A percentile compares a stretch with the other conserved stretches of the same genome.
These are phyloP conservation scores for Lasioglossum pauxillum DNA, from an alignment of 2,888 invertebrate species.

Conservation along the genomic window DNA sequence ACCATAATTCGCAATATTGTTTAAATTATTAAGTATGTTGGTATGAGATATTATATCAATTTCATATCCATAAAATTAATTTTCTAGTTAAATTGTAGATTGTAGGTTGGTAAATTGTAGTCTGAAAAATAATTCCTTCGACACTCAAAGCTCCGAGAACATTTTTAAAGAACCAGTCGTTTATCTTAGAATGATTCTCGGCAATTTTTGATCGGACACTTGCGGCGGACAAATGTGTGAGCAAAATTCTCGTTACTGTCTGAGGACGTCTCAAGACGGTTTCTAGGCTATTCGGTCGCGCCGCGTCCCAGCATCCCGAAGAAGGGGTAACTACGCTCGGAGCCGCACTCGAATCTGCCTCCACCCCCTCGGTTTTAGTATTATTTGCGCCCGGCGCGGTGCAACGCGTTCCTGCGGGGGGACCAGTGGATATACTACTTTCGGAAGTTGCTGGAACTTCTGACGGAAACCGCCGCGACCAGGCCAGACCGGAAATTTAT, in stretches of 20 bases:
- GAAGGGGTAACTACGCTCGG: conserved; percentile 41
- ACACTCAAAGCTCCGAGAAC: background rate
- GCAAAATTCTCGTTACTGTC: background rate
- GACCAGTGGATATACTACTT: conserved; percentile 81
- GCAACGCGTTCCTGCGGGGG: conserved; percentile 60
- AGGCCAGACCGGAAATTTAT: conserved; percentile 82
- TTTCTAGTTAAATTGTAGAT: no score
- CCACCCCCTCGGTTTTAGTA: conserved; percentile 54
- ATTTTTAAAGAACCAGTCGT: background rate
- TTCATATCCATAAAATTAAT: no score
- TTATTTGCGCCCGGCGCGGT: conserved; percentile 75
- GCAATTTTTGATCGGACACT: background rate
- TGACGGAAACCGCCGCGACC: conserved; percentile 82
- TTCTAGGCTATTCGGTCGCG: background rate
- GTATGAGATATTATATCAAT: no score
- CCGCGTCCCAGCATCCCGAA: background rate
- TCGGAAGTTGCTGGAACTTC: conserved; percentile 82
- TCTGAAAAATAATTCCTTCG: no score
- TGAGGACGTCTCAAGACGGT: background rate
- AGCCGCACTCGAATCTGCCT: conserved; percentile 24
- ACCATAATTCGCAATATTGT: no score
- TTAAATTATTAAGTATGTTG: no score
- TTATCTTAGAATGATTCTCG: background rate
- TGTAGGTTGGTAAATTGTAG: no score
- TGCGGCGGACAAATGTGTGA: background rate